A percentile compares a stretch with the other conserved stretches of the same genome.
These are phyloP conservation scores for Cromileptes altivelis DNA, from an alignment of 2,113 vertebrate species.

Conservation along the genomic window DNA sequence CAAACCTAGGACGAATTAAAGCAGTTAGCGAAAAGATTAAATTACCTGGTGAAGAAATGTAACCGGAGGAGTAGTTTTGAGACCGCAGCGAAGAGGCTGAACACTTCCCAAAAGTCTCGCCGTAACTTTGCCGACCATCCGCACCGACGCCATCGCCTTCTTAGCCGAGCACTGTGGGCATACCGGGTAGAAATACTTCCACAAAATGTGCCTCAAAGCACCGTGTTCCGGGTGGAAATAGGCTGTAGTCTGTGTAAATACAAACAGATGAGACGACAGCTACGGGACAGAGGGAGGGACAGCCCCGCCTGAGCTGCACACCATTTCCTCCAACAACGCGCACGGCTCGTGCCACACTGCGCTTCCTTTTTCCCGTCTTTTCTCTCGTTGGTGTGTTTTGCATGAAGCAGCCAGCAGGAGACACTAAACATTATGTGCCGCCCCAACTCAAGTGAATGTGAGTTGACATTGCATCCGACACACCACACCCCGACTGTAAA, in stretches of 20 bases:
- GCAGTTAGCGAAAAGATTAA: accelerated
- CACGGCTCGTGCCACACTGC: neutral
- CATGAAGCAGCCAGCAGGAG: conserved; percentile 17
- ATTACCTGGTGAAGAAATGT: conserved; percentile 71
- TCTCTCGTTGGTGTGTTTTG: neutral
- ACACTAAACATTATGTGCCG: neutral
- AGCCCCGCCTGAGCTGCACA: conserved; percentile 15
- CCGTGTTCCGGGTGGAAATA: conserved; percentile 9
- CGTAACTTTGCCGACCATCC: conserved; percentile 76
- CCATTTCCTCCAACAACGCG: conserved; percentile 43
- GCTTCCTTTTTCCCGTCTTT: conserved; percentile 15
- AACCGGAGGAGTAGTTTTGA: conserved; percentile 11
- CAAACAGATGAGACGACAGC: neutral
- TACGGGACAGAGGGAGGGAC: conserved; percentile 46
- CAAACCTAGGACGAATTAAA: neutral
- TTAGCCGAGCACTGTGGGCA: conserved; percentile 35
- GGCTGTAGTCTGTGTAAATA: neutral
- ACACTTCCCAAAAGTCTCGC: conserved; percentile 74
- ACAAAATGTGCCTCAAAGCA: neutral
- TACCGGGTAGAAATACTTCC: conserved; percentile 10
- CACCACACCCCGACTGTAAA: neutral
- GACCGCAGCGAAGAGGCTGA: conserved; percentile 30
- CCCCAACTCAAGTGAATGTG: neutral
- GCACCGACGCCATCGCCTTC: conserved; percentile 72
- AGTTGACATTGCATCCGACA: neutral